Evolutionary conservation across 2,888 invertebrate genomes (phyloP), one percentile per base, ranked within the genome.

Genomic region (Oxyscelio sp.): DNA sequence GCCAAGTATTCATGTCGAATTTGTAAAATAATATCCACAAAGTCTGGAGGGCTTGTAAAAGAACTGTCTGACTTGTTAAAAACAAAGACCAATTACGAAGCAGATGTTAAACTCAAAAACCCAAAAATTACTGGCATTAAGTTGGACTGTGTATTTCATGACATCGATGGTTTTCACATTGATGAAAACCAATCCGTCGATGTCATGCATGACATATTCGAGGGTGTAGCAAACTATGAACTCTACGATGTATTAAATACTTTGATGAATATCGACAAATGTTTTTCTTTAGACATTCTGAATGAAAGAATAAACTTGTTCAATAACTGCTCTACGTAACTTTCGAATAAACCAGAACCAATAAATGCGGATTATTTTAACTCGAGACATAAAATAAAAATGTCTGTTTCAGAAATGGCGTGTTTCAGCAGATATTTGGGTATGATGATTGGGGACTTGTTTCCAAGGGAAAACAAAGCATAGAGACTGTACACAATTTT

Each of bases 361-460:
- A 78, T 78, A 13, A 13, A 2, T 34, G 68, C 22, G 11, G 24
- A 71, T 22, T 31, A 45, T 56, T 38, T 71, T 11, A 54, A 70
- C 27, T 15, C 8, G 2, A 71, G 63, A 11, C 4, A 38, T 4
- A 71, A 66, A 21, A 11, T 81, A 3, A 81, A 54, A 74, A 81
- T 81, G 68, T 81, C 68, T 2, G 66, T 68, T 8, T 50, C 59
- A 0, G 68, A 74, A 59, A 81, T 54, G 61, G 31, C 34, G 13
- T 74, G 81, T 61, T 81, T 81, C 13, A 38, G 24, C n/a, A 19
- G 66, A 27, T 74, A 74, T 48, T 65, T 74, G 8, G 61, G 74
- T 13, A 19, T 80, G 21, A 63, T 80, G 58, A 31, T 80, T 27
- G 81, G 81, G 9, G 81, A 81, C 54, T 52, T 81, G 11, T 19